These are phyloP conservation scores for Sternotherus odoratus DNA, from an alignment of 2,797 vertebrate species.

Conservation along the genomic window DNA sequence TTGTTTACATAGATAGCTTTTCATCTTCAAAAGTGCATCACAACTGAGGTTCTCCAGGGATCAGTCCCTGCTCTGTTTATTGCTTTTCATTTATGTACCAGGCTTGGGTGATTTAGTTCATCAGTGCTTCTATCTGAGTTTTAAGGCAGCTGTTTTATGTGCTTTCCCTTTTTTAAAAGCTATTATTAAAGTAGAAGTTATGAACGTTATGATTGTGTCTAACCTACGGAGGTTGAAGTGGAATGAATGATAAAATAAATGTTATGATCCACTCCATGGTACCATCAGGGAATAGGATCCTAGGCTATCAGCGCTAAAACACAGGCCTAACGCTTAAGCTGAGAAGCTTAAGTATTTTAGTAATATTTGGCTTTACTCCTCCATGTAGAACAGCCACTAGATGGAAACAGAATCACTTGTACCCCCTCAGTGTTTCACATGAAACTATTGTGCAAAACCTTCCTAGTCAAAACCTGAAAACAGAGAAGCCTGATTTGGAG, in stretches of 20 bases:
- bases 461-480: not conserved
- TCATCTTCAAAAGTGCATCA: constrained; percentile 56
- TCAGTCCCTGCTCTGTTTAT: constrained; percentile 38
- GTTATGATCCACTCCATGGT: not conserved
- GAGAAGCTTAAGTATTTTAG: not conserved
- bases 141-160: constrained; percentile 57
- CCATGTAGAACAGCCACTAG: not conserved
- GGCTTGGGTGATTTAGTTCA: constrained; percentile 57
- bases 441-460: not conserved
- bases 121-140: constrained; percentile 36
- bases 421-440: too few relatives aligned
- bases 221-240: not conserved
- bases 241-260: not conserved
- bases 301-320: not conserved
- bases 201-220: constrained; percentile 20
- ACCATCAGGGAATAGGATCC: not conserved
- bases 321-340: not conserved
- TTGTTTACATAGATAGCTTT: constrained; percentile 73
- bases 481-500: not conserved
- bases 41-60: constrained; percentile 52
- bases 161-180: constrained; percentile 15
- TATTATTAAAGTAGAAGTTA: constrained; percentile 30
- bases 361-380: not conserved
- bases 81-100: constrained; percentile 53
- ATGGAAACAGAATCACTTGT: not conserved